These are phyloP conservation scores for Macrostomum cliftonense DNA, from an alignment of 2,888 invertebrate genomes.

Conservation along the genomic window DNA sequence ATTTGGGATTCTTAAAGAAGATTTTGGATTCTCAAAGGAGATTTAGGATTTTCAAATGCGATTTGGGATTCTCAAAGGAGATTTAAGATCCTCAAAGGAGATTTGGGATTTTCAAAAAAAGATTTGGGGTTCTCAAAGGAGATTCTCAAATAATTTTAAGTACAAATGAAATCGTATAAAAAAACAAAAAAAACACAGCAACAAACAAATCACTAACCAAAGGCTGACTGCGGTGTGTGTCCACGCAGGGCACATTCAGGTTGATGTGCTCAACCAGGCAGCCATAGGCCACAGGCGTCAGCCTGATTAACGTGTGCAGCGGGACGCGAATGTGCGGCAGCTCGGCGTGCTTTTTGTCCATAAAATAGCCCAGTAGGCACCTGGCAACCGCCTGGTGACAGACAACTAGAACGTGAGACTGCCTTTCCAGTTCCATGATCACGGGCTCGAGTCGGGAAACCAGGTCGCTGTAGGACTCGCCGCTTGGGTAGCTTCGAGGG, in stretches of 20 bases:
- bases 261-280: slow-evolving; percentile 69
- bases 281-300: slow-evolving; percentile 69
- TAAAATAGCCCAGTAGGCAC: slow-evolving; percentile 74
- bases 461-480: slow-evolving; percentile 69
- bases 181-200: too few species aligned
- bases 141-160: too few species aligned
- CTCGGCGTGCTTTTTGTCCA: slow-evolving; percentile 45
- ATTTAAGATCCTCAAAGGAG: too few species aligned
- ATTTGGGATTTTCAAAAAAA: too few species aligned
- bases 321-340: slow-evolving; percentile 41
- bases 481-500: too few species aligned
- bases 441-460: slow-evolving; percentile 71
- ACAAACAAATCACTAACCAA: too few species aligned
- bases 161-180: too few species aligned
- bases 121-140: too few species aligned
- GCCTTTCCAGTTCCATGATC: slow-evolving; percentile 45
- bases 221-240: slow-evolving; percentile 48
- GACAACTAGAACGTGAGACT: slow-evolving; percentile 45
- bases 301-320: slow-evolving; percentile 65
- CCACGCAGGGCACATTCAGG: slow-evolving; percentile 69
- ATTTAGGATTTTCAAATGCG: too few species aligned
- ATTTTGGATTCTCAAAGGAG: too few species aligned
- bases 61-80: too few species aligned
- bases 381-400: slow-evolving; percentile 74
- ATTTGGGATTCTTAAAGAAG: too few species aligned